A percentile compares a stretch with the other conserved stretches of the same genome.
Evolutionary conservation across 2,113 vertebrate genomes (phyloP).

Genomic region (Bubo scandiacus): DNA sequence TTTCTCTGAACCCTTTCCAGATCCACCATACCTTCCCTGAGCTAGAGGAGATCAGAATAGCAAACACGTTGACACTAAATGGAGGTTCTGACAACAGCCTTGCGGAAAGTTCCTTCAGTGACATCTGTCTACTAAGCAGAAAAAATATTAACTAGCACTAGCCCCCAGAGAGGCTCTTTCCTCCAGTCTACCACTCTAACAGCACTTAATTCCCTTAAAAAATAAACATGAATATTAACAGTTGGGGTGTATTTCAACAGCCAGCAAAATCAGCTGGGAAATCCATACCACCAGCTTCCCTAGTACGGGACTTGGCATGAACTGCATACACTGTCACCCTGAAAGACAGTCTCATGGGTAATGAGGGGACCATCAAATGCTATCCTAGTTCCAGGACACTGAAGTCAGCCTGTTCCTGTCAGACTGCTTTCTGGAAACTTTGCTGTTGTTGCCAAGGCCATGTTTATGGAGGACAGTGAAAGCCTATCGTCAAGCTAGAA

Average conservation of each 20-base stretch:
- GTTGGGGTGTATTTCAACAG: not conserved
- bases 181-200: not conserved
- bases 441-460: conserved; percentile 24
- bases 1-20: not conserved
- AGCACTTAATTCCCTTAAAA: conserved; percentile 26
- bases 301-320: not conserved
- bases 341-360: not conserved
- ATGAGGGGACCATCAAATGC: not conserved
- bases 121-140: not conserved
- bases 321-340: not conserved
- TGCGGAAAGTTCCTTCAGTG: not conserved
- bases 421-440: conserved; percentile 44
- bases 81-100: not conserved
- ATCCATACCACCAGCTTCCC: not conserved
- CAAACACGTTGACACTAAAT: not conserved
- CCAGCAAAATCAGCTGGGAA: conserved; percentile 17
- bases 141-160: not conserved
- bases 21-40: not conserved
- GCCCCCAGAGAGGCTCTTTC: not conserved
- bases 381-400: conserved; percentile 1
- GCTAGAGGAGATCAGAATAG: not conserved
- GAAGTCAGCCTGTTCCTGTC: conserved; percentile 33
- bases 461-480: not conserved
- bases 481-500: not conserved
- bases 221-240: not conserved